Conservation (phyloP, 2,888 invertebrate species). For the Glaucopsyche alexis region DNA sequence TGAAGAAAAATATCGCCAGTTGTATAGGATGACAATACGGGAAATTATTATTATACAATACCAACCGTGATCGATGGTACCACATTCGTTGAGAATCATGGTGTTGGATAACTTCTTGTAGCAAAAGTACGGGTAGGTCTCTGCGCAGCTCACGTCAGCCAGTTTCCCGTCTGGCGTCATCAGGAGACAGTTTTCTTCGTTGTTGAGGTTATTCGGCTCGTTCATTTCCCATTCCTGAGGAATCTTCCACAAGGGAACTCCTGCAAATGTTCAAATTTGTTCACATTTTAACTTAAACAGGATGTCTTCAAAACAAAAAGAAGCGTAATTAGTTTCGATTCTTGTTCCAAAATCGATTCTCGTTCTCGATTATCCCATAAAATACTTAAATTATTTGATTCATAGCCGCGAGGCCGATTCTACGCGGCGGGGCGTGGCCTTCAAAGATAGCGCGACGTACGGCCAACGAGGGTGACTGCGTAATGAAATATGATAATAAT, state of each 20-base stretch:
- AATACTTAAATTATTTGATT: too few relatives aligned
- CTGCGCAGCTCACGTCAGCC: conserved; percentile 45
- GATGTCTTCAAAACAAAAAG: background rate
- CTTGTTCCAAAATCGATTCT: background rate
- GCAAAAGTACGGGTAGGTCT: conserved; percentile 46
- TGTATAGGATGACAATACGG: too few relatives aligned
- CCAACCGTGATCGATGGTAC: conserved; percentile 46
- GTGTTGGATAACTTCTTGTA: conserved; percentile 40
- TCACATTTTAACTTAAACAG: too few relatives aligned
- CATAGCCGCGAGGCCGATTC: too few relatives aligned
- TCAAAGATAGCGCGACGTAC: too few relatives aligned
- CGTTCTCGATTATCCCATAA: too few relatives aligned
- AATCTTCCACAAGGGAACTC: conserved; percentile 43
- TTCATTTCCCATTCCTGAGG: conserved; percentile 43
- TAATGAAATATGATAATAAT: too few relatives aligned
- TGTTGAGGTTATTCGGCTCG: conserved; percentile 45
- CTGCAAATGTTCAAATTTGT: conserved; percentile 42
- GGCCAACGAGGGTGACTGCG: too few relatives aligned
- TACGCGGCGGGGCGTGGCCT: too few relatives aligned
- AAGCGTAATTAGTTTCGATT: background rate
- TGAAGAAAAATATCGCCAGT: too few relatives aligned
- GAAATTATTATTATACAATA: too few relatives aligned
- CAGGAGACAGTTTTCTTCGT: conserved; percentile 45
- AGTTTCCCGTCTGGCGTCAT: conserved; percentile 43
- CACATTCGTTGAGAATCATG: conserved; percentile 41